Percentiles rank a stretch among this genome's conserved stretches.
Evolutionary conservation across 2,888 invertebrate species (phyloP).

Genomic region (Diaprepes abbreviatus): DNA sequence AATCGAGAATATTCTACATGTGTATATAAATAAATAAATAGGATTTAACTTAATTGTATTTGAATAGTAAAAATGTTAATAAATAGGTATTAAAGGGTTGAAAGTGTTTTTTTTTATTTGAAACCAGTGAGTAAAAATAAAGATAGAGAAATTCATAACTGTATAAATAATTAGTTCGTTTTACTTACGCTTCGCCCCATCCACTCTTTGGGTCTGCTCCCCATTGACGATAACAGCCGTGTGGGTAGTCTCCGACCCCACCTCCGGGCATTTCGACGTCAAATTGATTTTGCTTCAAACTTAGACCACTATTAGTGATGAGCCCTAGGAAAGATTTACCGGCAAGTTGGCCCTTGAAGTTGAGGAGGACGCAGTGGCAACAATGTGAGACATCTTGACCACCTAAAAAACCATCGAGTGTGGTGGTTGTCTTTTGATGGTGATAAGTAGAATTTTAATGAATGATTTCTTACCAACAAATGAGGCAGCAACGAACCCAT

Average conservation of each 20-base stretch:
- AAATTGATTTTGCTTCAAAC: conserved; percentile 31
- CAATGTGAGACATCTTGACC: conserved; percentile 34
- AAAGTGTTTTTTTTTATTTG: too few relatives aligned
- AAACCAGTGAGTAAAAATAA: too few relatives aligned
- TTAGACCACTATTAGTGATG: conserved; percentile 39
- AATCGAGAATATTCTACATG: too few relatives aligned
- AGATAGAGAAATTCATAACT: too few relatives aligned
- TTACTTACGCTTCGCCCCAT: conserved; percentile 36
- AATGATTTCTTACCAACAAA: conserved; percentile 30
- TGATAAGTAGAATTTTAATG: too few relatives aligned
- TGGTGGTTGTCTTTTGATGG: too few relatives aligned
- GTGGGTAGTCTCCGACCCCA: conserved; percentile 32
- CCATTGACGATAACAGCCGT: conserved; percentile 39
- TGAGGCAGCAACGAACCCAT: conserved; percentile 50
- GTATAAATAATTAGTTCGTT: background rate
- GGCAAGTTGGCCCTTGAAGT: conserved; percentile 38
- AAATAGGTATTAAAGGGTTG: too few relatives aligned
- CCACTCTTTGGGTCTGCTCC: conserved; percentile 31
- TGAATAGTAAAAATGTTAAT: too few relatives aligned
- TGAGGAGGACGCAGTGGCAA: conserved; percentile 36
- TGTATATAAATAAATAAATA: too few relatives aligned
- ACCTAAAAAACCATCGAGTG: conserved; percentile 19
- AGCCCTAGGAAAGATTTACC: conserved; percentile 36
- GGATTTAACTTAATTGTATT: too few relatives aligned
- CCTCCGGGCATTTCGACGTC: conserved; percentile 43